phyloP scores from a whole-genome alignment of 2,888 invertebrate species.

The Poecilus cupreus region DNA sequence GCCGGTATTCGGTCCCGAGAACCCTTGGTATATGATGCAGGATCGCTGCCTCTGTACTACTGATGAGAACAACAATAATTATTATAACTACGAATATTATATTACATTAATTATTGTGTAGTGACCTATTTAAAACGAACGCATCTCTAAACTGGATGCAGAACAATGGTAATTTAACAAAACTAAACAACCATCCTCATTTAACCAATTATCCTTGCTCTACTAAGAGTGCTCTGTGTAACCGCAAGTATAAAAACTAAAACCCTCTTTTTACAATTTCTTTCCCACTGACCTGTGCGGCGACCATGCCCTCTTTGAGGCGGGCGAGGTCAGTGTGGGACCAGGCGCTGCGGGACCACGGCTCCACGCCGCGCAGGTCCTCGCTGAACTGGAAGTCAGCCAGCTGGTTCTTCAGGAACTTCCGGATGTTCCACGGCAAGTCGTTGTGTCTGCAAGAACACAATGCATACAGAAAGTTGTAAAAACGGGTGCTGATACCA shows the following conservation, averaged over 20 bases:
- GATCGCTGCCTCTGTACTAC: no score
- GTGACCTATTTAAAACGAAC: no score
- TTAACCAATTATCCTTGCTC: neutral
- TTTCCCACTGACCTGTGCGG: conserved; percentile 78
- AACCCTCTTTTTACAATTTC: neutral
- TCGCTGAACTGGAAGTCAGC: conserved; percentile 79
- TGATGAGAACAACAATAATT: no score
- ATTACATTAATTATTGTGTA: no score
- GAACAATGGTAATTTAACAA: neutral
- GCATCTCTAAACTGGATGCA: neutral
- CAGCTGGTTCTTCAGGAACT: conserved; percentile 82
- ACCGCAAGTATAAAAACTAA: neutral
- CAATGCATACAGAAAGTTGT: neutral
- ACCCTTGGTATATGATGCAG: no score
- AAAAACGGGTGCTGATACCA: neutral
- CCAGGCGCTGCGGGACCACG: conserved; percentile 86
- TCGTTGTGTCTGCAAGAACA: conserved; percentile 76
- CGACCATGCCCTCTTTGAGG: conserved; percentile 83
- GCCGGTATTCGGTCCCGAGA: no score
- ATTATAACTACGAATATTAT: no score
- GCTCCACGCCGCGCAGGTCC: conserved; percentile 81
- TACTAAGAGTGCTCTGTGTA: neutral
- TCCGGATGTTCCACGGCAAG: conserved; percentile 83
- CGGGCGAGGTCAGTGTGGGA: conserved; percentile 86
- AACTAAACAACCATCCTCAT: neutral